These are phyloP conservation scores for Ptychoptera contaminata DNA, from an alignment of 2,888 invertebrate species.

Conservation along the genomic window DNA sequence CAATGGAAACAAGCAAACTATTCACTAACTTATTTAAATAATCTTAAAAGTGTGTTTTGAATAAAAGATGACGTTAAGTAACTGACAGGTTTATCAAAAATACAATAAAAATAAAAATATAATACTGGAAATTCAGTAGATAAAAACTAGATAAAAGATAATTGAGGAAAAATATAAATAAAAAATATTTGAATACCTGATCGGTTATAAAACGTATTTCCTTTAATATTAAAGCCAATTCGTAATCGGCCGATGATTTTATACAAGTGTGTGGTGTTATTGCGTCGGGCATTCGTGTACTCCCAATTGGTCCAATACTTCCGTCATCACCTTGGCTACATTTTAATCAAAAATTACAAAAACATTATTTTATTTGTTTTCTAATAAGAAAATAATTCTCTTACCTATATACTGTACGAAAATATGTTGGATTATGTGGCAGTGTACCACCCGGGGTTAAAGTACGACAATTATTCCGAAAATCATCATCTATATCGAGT, in stretches of 20 bases:
- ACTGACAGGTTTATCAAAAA: too few species aligned
- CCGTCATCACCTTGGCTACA: conserved; percentile 30
- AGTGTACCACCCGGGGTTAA: conserved; percentile 43
- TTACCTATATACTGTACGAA: conserved; percentile 61
- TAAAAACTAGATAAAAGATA: too few species aligned
- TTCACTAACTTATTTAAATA: too few species aligned
- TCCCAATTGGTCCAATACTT: conserved; percentile 39
- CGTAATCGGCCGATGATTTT: conserved; percentile 68
- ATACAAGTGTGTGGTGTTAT: conserved; percentile 71
- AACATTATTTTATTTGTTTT: neutral
- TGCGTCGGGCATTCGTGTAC: conserved; percentile 56
- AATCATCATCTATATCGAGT: conserved; percentile 94
- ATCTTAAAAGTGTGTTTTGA: too few species aligned
- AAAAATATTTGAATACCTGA: conserved; percentile 40
- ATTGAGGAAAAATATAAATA: neutral
- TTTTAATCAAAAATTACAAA: neutral
- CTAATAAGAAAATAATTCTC: conserved; percentile 4
- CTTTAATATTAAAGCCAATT: conserved; percentile 86
- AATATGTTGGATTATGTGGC: conserved; percentile 44
- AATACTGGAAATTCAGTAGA: neutral
- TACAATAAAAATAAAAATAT: neutral
- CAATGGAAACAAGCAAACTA: too few species aligned
- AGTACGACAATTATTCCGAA: conserved; percentile 63
- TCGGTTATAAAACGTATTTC: conserved; percentile 87
- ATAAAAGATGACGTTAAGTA: too few species aligned